phyloP scores from a whole-genome alignment of 2,888 invertebrate genomes.

The Mesoligia furuncula region DNA sequence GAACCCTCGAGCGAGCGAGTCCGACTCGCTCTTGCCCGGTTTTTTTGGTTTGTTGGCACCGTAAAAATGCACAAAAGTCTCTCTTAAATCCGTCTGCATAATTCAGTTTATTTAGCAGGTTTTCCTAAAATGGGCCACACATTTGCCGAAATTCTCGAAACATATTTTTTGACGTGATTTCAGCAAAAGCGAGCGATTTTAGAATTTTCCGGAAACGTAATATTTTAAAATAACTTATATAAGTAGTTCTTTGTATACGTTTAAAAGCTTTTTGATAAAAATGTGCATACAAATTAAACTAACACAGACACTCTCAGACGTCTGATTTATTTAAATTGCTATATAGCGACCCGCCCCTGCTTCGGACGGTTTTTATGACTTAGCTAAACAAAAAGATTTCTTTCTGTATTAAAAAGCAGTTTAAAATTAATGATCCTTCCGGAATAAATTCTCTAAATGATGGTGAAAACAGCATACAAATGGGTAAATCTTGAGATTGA shows the following conservation, averaged over 20 bases:
- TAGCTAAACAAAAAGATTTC: not conserved
- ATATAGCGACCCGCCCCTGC: not conserved
- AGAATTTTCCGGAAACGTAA: not conserved
- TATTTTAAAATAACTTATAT: constrained; percentile 6
- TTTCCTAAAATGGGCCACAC: not conserved
- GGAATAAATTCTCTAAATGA: not conserved
- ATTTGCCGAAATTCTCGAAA: constrained; percentile 1
- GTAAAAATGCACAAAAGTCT: not conserved
- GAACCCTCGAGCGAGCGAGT: too few species aligned
- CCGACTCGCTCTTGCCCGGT: too few species aligned
- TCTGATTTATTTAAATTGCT: not conserved
- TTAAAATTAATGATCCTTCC: not conserved
- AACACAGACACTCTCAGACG: too few species aligned
- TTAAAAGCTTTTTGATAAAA: not conserved
- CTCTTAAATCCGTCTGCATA: not conserved
- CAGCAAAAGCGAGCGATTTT: not conserved
- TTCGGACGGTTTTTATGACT: not conserved
- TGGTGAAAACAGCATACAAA: not conserved
- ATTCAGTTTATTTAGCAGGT: not conserved
- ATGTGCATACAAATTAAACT: not conserved
- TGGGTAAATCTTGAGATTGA: too few species aligned
- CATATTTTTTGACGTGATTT: not conserved
- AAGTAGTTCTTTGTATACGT: not conserved
- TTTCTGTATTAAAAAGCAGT: not conserved
- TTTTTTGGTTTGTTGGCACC: not conserved